phyloP scores from a whole-genome alignment of 2,888 invertebrate genomes.

The Pterostichus niger region DNA sequence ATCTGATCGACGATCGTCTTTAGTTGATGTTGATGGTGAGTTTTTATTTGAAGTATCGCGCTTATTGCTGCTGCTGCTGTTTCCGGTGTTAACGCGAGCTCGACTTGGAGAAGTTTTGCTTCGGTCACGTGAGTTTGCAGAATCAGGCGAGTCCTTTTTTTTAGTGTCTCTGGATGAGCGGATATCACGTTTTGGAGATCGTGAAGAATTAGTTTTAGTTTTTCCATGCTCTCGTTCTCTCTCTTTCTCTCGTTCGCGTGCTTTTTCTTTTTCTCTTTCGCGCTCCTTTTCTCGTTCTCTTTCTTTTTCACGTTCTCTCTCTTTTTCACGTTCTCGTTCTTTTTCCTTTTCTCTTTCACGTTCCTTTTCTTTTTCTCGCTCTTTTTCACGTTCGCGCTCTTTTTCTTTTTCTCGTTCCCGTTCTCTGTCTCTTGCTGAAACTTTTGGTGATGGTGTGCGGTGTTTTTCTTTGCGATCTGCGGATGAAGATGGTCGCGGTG shows the following conservation, averaged over 20 bases:
- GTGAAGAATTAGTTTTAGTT: slow-evolving; percentile 72
- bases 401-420: slow-evolving; percentile 76
- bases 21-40: slow-evolving; percentile 75
- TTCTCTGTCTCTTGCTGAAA: slow-evolving; percentile 76
- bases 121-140: slow-evolving; percentile 75
- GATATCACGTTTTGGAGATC: slow-evolving; percentile 75
- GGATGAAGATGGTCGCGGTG: slow-evolving; percentile 73
- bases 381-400: slow-evolving; percentile 75
- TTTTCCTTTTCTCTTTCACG: slow-evolving; percentile 78
- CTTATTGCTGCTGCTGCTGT: slow-evolving; percentile 71
- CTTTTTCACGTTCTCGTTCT: slow-evolving; percentile 75
- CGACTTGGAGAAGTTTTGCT: slow-evolving; percentile 73
- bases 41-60: slow-evolving; percentile 72
- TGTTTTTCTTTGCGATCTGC: slow-evolving; percentile 75
- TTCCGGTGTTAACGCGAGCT: slow-evolving; percentile 72
- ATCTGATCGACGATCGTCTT: slow-evolving; percentile 76
- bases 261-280: slow-evolving; percentile 75
- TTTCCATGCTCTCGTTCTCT: slow-evolving; percentile 72
- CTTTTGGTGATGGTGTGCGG: slow-evolving; percentile 75
- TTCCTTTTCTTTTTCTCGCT: slow-evolving; percentile 75
- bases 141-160: slow-evolving; percentile 76
- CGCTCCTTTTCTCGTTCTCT: slow-evolving; percentile 79
- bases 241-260: slow-evolving; percentile 72
- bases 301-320: slow-evolving; percentile 75
- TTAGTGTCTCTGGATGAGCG: slow-evolving; percentile 73